Conservation (phyloP, 2,888 invertebrate genomes). For the Amphipyra berbera region DNA sequence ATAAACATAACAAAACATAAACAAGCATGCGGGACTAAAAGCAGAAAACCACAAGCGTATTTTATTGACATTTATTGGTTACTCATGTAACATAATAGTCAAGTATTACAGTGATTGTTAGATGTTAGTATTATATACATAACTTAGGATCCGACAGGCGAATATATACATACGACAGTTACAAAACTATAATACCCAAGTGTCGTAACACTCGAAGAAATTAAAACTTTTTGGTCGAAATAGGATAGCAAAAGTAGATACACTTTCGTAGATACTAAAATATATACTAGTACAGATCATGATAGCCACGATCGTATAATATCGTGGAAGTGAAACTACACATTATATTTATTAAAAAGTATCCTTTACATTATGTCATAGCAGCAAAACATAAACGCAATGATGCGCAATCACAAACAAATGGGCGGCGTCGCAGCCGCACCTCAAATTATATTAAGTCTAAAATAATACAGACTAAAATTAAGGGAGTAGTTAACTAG, state of each 20-base stretch:
- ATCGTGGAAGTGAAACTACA: constrained; percentile 47
- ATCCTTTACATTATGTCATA: constrained; percentile 45
- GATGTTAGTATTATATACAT: constrained; percentile 72
- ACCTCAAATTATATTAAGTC: constrained; percentile 31
- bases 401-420: constrained; percentile 45
- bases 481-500: constrained; percentile 47
- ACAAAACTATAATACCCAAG: constrained; percentile 61
- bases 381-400: constrained; percentile 45
- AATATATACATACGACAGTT: constrained; percentile 64
- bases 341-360: constrained; percentile 33
- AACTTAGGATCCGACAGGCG: constrained; percentile 56
- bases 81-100: constrained; percentile 79
- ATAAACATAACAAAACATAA: constrained; percentile 68
- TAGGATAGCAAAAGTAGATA: constrained; percentile 50
- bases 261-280: constrained; percentile 48
- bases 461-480: constrained; percentile 49
- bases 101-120: constrained; percentile 77
- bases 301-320: constrained; percentile 34
- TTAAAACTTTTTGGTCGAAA: constrained; percentile 55
- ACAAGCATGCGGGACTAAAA: constrained; percentile 88
- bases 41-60: constrained; percentile 87
- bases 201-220: constrained; percentile 49
- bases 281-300: constrained; percentile 60
- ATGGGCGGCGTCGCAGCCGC: constrained; percentile 23
- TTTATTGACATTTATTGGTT: constrained; percentile 87